A percentile compares a stretch with the other conserved stretches of the same genome.
Conservation (phyloP, 2,797 vertebrate species). For the Paedocypris micromegethes region DNA sequence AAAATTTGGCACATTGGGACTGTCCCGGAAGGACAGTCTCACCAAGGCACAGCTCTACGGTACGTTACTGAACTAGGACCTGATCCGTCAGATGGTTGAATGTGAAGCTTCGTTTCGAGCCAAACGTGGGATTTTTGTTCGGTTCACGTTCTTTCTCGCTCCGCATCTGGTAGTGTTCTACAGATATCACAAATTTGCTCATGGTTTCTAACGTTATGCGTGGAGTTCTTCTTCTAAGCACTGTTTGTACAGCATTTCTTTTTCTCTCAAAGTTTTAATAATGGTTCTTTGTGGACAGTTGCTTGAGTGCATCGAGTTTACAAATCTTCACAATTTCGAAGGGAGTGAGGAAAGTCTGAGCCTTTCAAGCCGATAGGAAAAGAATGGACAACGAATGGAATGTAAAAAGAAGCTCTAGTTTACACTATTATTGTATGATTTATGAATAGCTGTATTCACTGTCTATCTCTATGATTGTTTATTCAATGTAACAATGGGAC, state of each 20-base stretch:
- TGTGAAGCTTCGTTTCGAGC: slow-evolving; percentile 24
- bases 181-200: slow-evolving; percentile 25
- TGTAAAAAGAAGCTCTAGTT: slow-evolving; percentile 56
- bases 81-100: slow-evolving; percentile 17
- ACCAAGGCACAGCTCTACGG: slow-evolving; percentile 97
- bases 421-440: slow-evolving; percentile 62
- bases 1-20: slow-evolving; percentile 82
- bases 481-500: slow-evolving; percentile 12
- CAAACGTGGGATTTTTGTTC: slow-evolving; percentile 25
- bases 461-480: slow-evolving; percentile 33
- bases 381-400: slow-evolving; percentile 20
- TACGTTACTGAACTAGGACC: slow-evolving; percentile 87
- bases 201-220: slow-evolving; percentile 27
- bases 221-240: slow-evolving; percentile 23
- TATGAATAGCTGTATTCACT: slow-evolving; percentile 61
- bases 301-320: slow-evolving; percentile 25
- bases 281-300: slow-evolving; percentile 21
- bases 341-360: slow-evolving; percentile 2
- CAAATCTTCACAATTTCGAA: slow-evolving; percentile 23
- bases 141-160: slow-evolving; percentile 16
- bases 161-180: slow-evolving; percentile 33
- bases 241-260: slow-evolving; percentile 34
- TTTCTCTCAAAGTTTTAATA: slow-evolving; percentile 7
- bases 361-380: slow-evolving; percentile 12
- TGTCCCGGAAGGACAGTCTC: slow-evolving; percentile 95